Conservation (phyloP, 1,140 invertebrate species). For the Galleria mellonella region DNA sequence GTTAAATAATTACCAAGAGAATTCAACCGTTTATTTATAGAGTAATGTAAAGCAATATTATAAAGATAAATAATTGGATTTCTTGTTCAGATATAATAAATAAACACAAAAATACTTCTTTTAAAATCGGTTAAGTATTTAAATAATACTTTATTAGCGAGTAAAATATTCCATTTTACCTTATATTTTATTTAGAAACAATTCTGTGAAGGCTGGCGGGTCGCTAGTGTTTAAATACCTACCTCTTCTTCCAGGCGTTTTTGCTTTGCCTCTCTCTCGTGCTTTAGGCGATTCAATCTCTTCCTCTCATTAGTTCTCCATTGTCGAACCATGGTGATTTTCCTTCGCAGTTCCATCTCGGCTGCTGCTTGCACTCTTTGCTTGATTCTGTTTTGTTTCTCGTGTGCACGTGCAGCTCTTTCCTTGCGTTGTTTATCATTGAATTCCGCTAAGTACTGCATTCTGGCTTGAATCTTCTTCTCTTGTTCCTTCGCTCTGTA, state of each 20-base stretch:
- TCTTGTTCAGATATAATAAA: too few species aligned
- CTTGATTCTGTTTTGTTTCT: constrained; percentile 56
- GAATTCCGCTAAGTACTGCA: constrained; percentile 54
- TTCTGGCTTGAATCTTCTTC: constrained; percentile 49
- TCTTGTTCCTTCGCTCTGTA: constrained; percentile 59
- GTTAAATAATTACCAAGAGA: too few species aligned
- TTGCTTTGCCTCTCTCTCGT: constrained; percentile 42
- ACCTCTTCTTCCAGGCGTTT: constrained; percentile 45
- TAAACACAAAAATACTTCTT: too few species aligned
- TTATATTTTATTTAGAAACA: too few species aligned
- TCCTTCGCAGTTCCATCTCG: constrained; percentile 56
- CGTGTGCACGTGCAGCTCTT: constrained; percentile 31
- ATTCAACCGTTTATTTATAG: too few species aligned
- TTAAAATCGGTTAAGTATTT: too few species aligned
- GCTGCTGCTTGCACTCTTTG: constrained; percentile 58
- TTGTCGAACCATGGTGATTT: constrained; percentile 60
- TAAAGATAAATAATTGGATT: too few species aligned
- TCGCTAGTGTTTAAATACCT: too few species aligned
- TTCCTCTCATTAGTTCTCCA: constrained; percentile 62
- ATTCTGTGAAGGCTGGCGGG: too few species aligned
- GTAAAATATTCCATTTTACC: too few species aligned
- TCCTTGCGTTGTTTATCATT: constrained; percentile 56
- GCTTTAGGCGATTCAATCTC: constrained; percentile 40
- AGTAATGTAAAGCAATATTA: too few species aligned
- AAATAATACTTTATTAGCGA: too few species aligned